phyloP scores from a whole-genome alignment of 2,888 invertebrate genomes.

The Drosophila siamana region DNA sequence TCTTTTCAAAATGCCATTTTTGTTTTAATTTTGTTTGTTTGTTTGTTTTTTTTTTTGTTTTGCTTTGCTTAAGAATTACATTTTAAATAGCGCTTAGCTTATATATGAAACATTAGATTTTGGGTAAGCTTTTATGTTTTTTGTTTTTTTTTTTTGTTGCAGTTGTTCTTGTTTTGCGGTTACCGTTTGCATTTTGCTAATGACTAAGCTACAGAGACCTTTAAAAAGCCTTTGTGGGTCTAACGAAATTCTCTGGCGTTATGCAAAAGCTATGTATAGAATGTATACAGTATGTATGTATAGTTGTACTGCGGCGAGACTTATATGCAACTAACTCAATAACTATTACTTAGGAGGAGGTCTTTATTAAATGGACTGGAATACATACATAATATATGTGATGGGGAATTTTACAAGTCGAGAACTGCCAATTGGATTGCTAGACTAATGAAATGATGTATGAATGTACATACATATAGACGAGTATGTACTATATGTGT shows the following conservation, averaged over 20 bases:
- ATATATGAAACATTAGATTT: conserved; percentile 45
- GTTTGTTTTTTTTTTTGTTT: too few relatives aligned
- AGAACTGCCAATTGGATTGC: conserved; percentile 18
- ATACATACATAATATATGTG: neutral
- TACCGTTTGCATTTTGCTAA: conserved; percentile 49
- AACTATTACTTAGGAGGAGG: conserved; percentile 11
- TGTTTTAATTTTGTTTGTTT: conserved; percentile 14
- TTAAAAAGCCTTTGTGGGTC: conserved; percentile 23
- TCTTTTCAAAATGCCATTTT: conserved; percentile 15
- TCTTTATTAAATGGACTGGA: neutral
- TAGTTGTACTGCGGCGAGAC: conserved; percentile 19
- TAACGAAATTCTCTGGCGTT: conserved; percentile 30
- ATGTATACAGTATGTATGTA: conserved; percentile 6
- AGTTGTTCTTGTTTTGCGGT: conserved; percentile 1
- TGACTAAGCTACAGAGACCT: conserved; percentile 51
- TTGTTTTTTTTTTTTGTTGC: neutral
- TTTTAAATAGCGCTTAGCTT: conserved; percentile 51
- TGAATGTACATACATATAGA: neutral
- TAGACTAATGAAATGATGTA: conserved; percentile 15
- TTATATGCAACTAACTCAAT: conserved; percentile 14
- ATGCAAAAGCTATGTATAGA: conserved; percentile 40
- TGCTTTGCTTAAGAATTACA: conserved; percentile 31
- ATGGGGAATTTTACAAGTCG: conserved; percentile 10
- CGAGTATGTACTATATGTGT: too few relatives aligned
- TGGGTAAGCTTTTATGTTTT: conserved; percentile 21